These are phyloP conservation scores for Glyphotaelius pellucidus DNA, from an alignment of 2,888 invertebrate species.

Conservation along the genomic window DNA sequence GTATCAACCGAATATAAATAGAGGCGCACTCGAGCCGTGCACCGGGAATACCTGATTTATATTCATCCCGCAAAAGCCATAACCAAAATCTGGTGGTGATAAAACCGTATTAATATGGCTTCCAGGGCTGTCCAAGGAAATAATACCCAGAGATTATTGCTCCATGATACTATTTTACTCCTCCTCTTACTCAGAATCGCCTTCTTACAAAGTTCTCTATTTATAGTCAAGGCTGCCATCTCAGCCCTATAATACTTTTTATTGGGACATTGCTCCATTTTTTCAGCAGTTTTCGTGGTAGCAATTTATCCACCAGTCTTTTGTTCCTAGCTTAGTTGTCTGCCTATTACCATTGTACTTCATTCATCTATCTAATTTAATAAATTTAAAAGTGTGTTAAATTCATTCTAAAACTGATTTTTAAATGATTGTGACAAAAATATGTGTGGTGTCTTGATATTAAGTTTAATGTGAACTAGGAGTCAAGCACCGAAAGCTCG, in stretches of 20 bases:
- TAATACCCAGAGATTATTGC: background rate
- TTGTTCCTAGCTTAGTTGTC: too few relatives aligned
- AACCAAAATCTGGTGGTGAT: conserved; percentile 13
- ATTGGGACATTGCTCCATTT: background rate
- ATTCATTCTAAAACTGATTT: background rate
- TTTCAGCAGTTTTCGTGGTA: background rate
- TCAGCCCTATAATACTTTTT: background rate
- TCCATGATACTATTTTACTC: too few relatives aligned
- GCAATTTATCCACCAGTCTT: background rate
- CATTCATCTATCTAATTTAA: background rate
- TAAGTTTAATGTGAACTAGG: too few relatives aligned
- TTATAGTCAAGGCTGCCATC: background rate
- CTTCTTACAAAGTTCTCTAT: background rate
- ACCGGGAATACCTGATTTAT: background rate
- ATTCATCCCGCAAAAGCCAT: conserved; percentile 6
- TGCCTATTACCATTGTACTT: background rate
- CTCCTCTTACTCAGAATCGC: too few relatives aligned
- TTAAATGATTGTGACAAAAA: background rate
- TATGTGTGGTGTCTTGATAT: too few relatives aligned
- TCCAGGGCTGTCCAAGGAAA: background rate
- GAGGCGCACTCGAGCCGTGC: background rate
- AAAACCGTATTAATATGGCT: conserved; percentile 3
- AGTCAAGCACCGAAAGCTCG: too few relatives aligned
- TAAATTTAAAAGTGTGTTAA: background rate
- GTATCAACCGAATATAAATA: background rate